Evolutionary conservation across 1,140 invertebrate species (phyloP), one percentile per base, ranked within the genome.

Genomic region (Sinonovacula constricta): DNA sequence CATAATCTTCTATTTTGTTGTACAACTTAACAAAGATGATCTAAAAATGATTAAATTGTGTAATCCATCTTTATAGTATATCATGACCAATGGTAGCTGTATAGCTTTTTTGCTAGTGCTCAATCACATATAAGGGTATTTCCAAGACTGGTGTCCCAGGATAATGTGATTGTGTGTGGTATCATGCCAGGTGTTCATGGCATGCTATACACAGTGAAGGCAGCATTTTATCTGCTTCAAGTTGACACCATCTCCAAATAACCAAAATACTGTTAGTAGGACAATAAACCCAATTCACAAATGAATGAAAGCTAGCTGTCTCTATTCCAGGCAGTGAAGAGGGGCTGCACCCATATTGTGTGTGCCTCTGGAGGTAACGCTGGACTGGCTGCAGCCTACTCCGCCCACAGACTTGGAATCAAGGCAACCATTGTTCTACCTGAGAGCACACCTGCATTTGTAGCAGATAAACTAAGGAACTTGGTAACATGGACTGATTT

Each of bases 331-430:
- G 89, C 89, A 54, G 59, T 88, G 24, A 63, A 84, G 36, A 79
- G 82, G 33, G 90, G 91, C 3, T 90, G 86, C 76, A 90, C 82
- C 53, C 86, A 86, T 26, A 81, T 93, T 7, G 88, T 93, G 36
- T 91, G 91, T 82, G 91, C 92, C 24, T 93, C 93, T 31, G 92
- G 92, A 18, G 93, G 93, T 4, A 93, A 93, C 87, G 93, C 92
- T 31, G 93, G 93, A 3, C 76, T 93, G 63, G 93, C 93, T 3
- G 87, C 92, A 12, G 92, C 93, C 0, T 92, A 92, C 81, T 81
- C 91, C 0, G 91, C 92, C 0, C 79, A 85, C 26, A 83, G 89
- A 36, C 80, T 93, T 1, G 81, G 83, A 10, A 53, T 92, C 15
- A 89, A 90, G 15, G 88, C 88, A 31, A 91, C 90, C 15, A 89